Base-by-base conservation (phyloP, 1,140 invertebrate species). In the Drosophila pruinosa region DNA sequence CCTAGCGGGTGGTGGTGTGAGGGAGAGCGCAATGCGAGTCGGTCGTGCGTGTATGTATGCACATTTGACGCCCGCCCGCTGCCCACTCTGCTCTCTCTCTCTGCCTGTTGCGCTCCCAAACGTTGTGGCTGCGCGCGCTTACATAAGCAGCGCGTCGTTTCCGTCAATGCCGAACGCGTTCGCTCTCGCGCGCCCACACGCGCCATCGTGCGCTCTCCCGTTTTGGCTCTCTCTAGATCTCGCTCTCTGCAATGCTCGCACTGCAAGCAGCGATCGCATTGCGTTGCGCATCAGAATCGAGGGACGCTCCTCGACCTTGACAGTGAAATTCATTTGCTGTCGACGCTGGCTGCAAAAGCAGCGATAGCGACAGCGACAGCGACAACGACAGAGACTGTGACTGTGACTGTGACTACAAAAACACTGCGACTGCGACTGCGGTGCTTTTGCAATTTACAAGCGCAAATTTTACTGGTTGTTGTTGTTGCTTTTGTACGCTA, bases 281-380 rank as follows among this genome's bases (percentile, higher is more conserved):
- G 82, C 82, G 82, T 88, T 82, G 82, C 88, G 82, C 88, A 78
- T 90, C 81, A 83, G 81, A 89, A 90, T 12, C 89, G 85, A 90
- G 52, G 61, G 52, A 71, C 68, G 68, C 52, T 71, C 76, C 58
- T 90, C 89, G 89, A 90, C 89, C 89, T 90, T 90, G 89, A 85
- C 89, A 90, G 82, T 90, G 89, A 90, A 90, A 90, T 82, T 89
- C 83, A 88, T 70, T 78, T 73, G 50, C 53, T 69, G 47, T 63
- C 48, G 61, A 31, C 62, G 15, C 15, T 22, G 70, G 47, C n/a
- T n/a, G n/a, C n/a, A n/a, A n/a, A n/a, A n/a, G 38, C 41, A 48
- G 52, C 59, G 17, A 5, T 21, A 2, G 67, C 43, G 54, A n/a
- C 26, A 34, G 63, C 52, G 34, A 34, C 57, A 19, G 59, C 22